A percentile compares a stretch with the other conserved stretches of the same genome.
phyloP scores from a whole-genome alignment of 2,888 invertebrate genomes.

The Aelia acuminata region DNA sequence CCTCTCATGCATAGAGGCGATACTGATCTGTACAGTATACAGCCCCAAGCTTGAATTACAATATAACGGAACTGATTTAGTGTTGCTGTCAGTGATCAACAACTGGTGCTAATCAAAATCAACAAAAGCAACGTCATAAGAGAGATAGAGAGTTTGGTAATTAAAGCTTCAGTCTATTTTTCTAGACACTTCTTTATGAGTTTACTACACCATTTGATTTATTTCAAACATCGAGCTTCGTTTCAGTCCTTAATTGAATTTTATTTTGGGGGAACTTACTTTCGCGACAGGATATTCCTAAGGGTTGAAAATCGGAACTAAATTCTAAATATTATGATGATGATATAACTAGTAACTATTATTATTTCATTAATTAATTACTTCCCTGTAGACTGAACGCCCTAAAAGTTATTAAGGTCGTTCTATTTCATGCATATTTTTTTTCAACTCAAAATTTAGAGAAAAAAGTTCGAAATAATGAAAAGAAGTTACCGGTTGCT shows the following conservation, averaged over 20 bases:
- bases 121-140: background rate
- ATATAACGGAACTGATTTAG: constrained; percentile 38
- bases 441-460: too few species aligned
- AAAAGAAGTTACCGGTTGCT: too few species aligned
- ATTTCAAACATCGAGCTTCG: background rate
- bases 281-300: background rate
- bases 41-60: constrained; percentile 36
- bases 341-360: too few species aligned
- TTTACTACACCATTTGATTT: background rate
- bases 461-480: too few species aligned
- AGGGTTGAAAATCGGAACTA: background rate
- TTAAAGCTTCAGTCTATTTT: background rate
- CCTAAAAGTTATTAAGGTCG: too few species aligned
- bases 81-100: constrained; percentile 35
- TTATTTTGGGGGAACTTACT: background rate
- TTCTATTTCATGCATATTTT: too few species aligned
- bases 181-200: background rate
- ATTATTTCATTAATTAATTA: too few species aligned
- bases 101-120: constrained; percentile 34
- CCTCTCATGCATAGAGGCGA: constrained; percentile 38
- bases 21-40: constrained; percentile 36
- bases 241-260: constrained; percentile 12
- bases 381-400: too few species aligned
- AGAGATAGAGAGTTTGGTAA: background rate
- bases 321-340: too few species aligned